These are phyloP conservation scores for Macropus fuliginosus DNA, from an alignment of 2,797 vertebrate species.

Conservation along the genomic window DNA sequence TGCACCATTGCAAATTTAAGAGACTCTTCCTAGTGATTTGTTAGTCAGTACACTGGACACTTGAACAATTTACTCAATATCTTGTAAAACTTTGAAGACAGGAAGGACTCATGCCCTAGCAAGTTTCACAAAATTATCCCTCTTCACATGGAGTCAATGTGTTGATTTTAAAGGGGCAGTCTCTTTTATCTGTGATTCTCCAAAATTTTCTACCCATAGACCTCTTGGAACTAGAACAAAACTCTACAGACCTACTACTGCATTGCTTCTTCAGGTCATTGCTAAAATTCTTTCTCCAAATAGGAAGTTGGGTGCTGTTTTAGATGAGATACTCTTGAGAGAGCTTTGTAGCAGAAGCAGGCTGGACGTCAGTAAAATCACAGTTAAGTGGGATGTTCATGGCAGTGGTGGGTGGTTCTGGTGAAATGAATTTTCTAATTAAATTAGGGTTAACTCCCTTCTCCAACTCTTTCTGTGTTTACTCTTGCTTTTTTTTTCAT, in stretches of 20 bases:
- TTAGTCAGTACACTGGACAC: not conserved
- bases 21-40: not conserved
- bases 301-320: not conserved
- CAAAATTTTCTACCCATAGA: not conserved
- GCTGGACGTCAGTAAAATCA: not conserved
- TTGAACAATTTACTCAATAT: not conserved
- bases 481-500: not conserved
- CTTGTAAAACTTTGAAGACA: not conserved
- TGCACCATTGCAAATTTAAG: not conserved
- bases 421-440: conserved; percentile 2
- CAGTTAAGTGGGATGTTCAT: not conserved
- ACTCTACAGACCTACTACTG: not conserved
- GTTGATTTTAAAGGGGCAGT: not conserved
- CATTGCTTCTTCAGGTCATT: not conserved
- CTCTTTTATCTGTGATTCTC: not conserved
- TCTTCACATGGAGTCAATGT: not conserved
- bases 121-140: not conserved
- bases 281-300: not conserved
- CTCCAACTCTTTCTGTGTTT: not conserved
- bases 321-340: not conserved
- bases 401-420: not conserved
- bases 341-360: not conserved
- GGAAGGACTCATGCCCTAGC: not conserved
- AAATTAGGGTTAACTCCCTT: not conserved
- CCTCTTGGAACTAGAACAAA: not conserved